Evolutionary conservation across 1,140 invertebrate genomes (phyloP), one percentile per base, ranked within the genome.

Genomic region (Megalopta genalis): DNA sequence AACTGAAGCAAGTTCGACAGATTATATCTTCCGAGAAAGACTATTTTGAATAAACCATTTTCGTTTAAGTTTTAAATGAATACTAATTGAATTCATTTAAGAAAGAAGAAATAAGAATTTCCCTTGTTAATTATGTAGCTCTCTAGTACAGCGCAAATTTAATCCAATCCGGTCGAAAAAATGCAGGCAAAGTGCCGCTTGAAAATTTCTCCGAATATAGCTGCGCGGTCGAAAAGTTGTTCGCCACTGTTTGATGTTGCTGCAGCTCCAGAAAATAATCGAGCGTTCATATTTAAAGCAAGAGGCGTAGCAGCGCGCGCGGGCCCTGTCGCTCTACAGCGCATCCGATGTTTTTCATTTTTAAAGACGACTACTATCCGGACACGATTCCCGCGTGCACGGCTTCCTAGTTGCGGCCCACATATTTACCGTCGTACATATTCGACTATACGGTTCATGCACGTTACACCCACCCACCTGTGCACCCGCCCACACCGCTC

Each of bases 351-450:
- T 37, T 69, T 63, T 78, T 77, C 60, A 39, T 66, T 75, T 67
- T 76, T 60, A 2, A 68, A 49, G 74, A 62, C 64, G 57, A 64
- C 75, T 49, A 72, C 60, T 78, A 78, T 78, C 68, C 60, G 75
- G 59, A 77, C 68, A 77, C 68, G 75, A 59, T 77, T 71, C 59
- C 71, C 67, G 75, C 75, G 67, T 63, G 25, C 66, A 54, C 59
- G 62, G 68, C 46, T 78, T 78, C 76, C 76, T 78, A 65, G 76
- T 78, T 64, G 63, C 67, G 69, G 60, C 76, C 60, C 76, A 78
- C 76, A 78, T 78, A 78, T 78, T 78, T 78, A 60, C 63, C 70
- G 16, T 46, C 42, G 42, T 1, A 79, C 62, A 25, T 74, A 79
- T 62, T 63, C 71, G 71, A 66, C 62, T 60, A 74, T 71, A 57